Evolutionary conservation across 2,888 invertebrate genomes (phyloP), one percentile per base, ranked within the genome.

Genomic region (Eupeodes luniger): DNA sequence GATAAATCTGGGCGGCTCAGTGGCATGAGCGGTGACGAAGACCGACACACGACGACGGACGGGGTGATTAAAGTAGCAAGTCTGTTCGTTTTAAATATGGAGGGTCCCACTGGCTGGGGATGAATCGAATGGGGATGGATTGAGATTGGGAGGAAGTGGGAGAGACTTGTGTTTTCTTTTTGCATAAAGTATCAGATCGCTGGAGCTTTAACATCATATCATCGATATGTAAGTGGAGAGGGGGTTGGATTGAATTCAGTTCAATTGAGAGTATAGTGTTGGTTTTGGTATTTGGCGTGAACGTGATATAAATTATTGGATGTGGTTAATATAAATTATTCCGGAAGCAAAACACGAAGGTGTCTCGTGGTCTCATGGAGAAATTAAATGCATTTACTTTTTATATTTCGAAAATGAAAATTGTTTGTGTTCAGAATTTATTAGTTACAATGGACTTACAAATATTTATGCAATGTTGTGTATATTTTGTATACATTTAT

Each of bases 251-350:
- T 7, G 11, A 27, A 27, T 27, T 4, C n/a, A 9, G 4, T 19
- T 9, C 27, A 12, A 10, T 19, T 12, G 19, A 19, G 44, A 11
- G 34, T n/a, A 27, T 3, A 19, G 57, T 72, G 70, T 72, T 72
- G 57, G 57, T 72, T 72, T 72, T 59, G 57, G 47, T 27, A 47
- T 57, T 72, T 34, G 59, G 59, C 27, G 72, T 34, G 27, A 59
- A 59, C 72, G 72, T 34, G 72, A 49, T 72, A 72, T 72, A 72
- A 72, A 72, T 59, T 72, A 72, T 72, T 47, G n/a, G 34, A 72
- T 72, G 72, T 44, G 72, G 72, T 72, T 72, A 44, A 55, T 55
- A 55, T 55, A 66, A 49, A 70, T 70, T 55, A 44, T 70, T 55
- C 55, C 55, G 55, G 4, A 19, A 55, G 53, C 40, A 44, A 70